A percentile compares a stretch with the other conserved stretches of the same genome.
Conservation (phyloP, 1,140 invertebrate species). For the Calliopsis andreniformis region DNA sequence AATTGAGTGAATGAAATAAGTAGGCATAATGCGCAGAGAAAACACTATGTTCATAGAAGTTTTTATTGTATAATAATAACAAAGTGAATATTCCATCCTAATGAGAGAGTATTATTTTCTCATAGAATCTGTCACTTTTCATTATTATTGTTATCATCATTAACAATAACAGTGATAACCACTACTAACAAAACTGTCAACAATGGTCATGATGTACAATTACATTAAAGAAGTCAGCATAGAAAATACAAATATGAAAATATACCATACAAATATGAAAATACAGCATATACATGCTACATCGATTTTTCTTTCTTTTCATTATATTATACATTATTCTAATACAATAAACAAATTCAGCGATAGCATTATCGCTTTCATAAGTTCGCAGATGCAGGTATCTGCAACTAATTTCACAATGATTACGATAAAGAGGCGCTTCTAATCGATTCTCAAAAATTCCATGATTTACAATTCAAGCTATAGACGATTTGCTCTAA, state of each 20-base stretch:
- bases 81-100: constrained; percentile 23
- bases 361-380: background rate
- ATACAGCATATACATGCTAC: constrained; percentile 61
- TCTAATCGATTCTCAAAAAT: background rate
- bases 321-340: constrained; percentile 9
- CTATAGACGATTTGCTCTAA: background rate
- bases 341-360: constrained; percentile 28
- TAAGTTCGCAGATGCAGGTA: background rate
- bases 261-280: constrained; percentile 63
- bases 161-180: constrained; percentile 45
- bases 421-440: background rate
- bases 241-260: constrained; percentile 61
- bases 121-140: constrained; percentile 9
- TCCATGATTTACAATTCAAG: background rate
- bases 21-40: background rate
- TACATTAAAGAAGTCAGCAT: constrained; percentile 50
- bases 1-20: background rate
- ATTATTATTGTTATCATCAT: constrained; percentile 18
- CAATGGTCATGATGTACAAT: constrained; percentile 49
- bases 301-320: constrained; percentile 31
- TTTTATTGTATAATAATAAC: constrained; percentile 46
- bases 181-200: constrained; percentile 41
- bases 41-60: constrained; percentile 17
- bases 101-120: constrained; percentile 18
- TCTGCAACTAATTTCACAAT: background rate